Evolutionary conservation across 2,888 invertebrate species (phyloP).

Genomic region (Eupithecia centaureata): DNA sequence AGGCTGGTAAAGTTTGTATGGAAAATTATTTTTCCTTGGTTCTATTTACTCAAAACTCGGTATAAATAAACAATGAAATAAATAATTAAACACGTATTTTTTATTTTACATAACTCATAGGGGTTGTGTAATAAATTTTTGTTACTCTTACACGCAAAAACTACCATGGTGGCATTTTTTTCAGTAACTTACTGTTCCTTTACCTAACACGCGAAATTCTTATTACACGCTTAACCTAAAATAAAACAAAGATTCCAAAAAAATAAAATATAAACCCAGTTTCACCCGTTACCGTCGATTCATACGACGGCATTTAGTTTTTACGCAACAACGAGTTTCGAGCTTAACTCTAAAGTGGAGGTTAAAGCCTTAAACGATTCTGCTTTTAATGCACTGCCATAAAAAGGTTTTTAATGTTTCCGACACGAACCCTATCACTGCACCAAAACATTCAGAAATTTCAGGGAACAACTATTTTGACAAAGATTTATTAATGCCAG

Average conservation of each 20-base stretch:
- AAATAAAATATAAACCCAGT: background rate
- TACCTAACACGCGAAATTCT: background rate
- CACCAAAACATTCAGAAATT: too few species aligned
- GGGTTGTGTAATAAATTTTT: too few species aligned
- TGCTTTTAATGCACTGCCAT: constrained; percentile 20
- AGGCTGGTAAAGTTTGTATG: too few species aligned
- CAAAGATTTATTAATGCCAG: too few species aligned
- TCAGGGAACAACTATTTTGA: too few species aligned
- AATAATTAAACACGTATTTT: too few species aligned
- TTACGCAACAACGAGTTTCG: constrained; percentile 52
- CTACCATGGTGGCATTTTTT: too few species aligned
- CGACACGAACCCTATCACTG: background rate
- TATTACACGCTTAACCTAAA: background rate
- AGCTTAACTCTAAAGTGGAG: constrained; percentile 23
- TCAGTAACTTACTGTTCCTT: background rate
- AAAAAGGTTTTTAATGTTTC: constrained; percentile 21
- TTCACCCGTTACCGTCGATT: constrained; percentile 44
- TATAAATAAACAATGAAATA: too few species aligned
- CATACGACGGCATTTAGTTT: constrained; percentile 56
- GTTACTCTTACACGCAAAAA: too few species aligned
- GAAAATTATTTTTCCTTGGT: too few species aligned
- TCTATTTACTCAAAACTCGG: too few species aligned
- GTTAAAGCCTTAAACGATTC: constrained; percentile 31
- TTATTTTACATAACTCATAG: too few species aligned
- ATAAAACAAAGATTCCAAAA: constrained; percentile 18